Percentiles rank a stretch among this genome's conserved stretches.
phyloP scores from a whole-genome alignment of 2,797 vertebrate genomes.

The Sebastes vulpes region DNA sequence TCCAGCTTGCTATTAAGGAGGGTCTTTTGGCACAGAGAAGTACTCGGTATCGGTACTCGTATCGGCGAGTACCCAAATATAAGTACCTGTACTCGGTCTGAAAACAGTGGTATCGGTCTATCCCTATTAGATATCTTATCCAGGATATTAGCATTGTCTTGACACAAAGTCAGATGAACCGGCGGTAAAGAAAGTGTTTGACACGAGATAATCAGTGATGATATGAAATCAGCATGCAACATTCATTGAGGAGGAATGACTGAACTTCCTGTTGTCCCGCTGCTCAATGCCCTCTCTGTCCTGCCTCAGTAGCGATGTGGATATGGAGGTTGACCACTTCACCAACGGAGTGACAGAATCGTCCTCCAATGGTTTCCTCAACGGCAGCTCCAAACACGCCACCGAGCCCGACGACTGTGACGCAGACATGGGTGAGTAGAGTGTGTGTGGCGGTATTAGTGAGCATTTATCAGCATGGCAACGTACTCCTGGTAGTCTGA shows the following conservation, averaged over 20 bases:
- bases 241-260: background rate
- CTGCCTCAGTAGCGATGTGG: conserved; percentile 90
- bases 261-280: background rate
- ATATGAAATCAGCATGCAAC: background rate
- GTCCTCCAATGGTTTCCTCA: conserved; percentile 98
- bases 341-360: conserved; percentile 96
- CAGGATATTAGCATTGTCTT: background rate
- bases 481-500: background rate
- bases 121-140: background rate
- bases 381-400: conserved; percentile 95
- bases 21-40: too few relatives aligned
- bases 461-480: background rate
- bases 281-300: background rate
- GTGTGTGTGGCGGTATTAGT: fast-evolving
- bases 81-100: too few relatives aligned
- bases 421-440: conserved; percentile 94
- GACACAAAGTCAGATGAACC: background rate
- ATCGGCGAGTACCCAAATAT: too few relatives aligned
- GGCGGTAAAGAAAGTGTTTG: too few relatives aligned
- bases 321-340: conserved; percentile 99
- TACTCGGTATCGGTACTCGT: too few relatives aligned
- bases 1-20: too few relatives aligned
- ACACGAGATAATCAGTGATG: background rate
- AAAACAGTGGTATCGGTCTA: too few relatives aligned
- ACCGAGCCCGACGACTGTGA: conserved; percentile 95